Conservation (phyloP, 2,888 invertebrate genomes). For the Drosophila pegasa region DNA sequence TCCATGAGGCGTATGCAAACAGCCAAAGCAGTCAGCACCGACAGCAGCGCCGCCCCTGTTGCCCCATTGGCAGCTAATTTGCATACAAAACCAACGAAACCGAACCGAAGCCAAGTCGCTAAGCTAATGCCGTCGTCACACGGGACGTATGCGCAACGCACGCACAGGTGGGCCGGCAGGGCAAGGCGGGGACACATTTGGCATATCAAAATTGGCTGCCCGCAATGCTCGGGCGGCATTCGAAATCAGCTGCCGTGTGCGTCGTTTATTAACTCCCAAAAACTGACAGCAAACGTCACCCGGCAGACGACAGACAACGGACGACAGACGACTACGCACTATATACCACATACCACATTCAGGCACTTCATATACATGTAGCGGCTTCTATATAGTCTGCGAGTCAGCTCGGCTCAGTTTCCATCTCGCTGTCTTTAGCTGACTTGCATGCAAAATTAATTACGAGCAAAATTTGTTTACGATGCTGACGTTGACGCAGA, state of each 20-base stretch:
- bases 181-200: slow-evolving; percentile 55
- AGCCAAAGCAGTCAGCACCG: slow-evolving; percentile 14
- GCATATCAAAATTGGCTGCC: slow-evolving; percentile 67
- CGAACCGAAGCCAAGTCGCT: slow-evolving; percentile 37
- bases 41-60: not conserved
- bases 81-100: slow-evolving; percentile 65
- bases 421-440: slow-evolving; percentile 41
- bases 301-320: slow-evolving; percentile 7
- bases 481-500: slow-evolving; percentile 44
- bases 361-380: slow-evolving; percentile 5
- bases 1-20: slow-evolving; percentile 25
- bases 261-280: slow-evolving; percentile 59
- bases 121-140: slow-evolving; percentile 51
- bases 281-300: slow-evolving; percentile 28
- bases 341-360: not conserved
- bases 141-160: slow-evolving; percentile 66
- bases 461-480: slow-evolving; percentile 74
- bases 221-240: slow-evolving; percentile 51
- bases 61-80: slow-evolving; percentile 49
- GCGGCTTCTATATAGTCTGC: not conserved
- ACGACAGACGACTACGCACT: slow-evolving; percentile 19
- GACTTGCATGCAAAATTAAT: slow-evolving; percentile 80
- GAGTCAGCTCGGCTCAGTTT: slow-evolving; percentile 9
- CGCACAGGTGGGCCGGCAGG: slow-evolving; percentile 7
- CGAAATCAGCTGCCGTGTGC: slow-evolving; percentile 62